These are phyloP conservation scores for Sebastolobus alascanus DNA, from an alignment of 2,797 vertebrate genomes.

Conservation along the genomic window DNA sequence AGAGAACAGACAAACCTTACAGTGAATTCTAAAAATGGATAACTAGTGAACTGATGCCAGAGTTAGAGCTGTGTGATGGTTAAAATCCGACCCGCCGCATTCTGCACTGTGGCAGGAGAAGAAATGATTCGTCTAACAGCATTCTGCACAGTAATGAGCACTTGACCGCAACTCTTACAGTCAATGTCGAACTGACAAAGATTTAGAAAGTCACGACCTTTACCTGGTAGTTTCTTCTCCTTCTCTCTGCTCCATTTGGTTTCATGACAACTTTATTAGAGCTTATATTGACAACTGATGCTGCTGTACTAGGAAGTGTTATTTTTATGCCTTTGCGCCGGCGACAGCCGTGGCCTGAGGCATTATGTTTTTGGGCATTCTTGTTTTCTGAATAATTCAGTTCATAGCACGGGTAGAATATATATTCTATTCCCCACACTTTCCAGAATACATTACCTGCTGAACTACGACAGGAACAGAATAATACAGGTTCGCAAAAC, in stretches of 20 bases:
- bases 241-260: conserved; percentile 12
- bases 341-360: neutral
- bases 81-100: conserved; percentile 9
- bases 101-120: conserved; percentile 16
- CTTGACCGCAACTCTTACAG: neutral
- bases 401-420: neutral
- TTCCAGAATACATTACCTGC: neutral
- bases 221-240: neutral
- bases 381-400: neutral
- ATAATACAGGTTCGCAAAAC: neutral
- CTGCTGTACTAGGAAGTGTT: neutral
- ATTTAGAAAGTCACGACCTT: conserved; percentile 22
- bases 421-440: neutral
- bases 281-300: conserved; percentile 10
- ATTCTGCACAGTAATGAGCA: conserved; percentile 3
- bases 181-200: neutral
- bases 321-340: neutral
- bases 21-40: conserved; percentile 38
- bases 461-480: neutral
- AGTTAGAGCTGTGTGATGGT: conserved; percentile 3
- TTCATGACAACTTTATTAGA: conserved; percentile 14
- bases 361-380: neutral
- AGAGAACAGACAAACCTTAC: conserved; percentile 6
- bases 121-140: neutral
- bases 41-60: conserved; percentile 15